Evolutionary conservation across 2,888 invertebrate species (phyloP).

Genomic region (Aradus depressus): DNA sequence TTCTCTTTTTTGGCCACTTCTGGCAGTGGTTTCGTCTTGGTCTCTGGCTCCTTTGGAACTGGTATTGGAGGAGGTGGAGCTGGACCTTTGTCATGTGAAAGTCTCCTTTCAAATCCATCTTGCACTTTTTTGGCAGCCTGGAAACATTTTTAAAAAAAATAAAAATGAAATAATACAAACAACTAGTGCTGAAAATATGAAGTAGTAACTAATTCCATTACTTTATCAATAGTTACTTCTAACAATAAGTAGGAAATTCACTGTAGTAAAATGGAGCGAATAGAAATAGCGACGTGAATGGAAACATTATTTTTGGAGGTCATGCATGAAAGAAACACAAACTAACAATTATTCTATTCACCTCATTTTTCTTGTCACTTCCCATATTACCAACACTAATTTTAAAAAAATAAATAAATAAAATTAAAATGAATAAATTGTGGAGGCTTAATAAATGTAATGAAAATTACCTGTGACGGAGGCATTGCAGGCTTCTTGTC

Average conservation of each 20-base stretch:
- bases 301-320: no score
- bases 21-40: background rate
- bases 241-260: no score
- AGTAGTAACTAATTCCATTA: background rate
- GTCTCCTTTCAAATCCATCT: slow-evolving; percentile 43
- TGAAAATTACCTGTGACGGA: slow-evolving; percentile 10
- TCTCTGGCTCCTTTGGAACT: slow-evolving; percentile 1
- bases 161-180: background rate
- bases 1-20: background rate
- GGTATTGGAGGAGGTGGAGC: slow-evolving; percentile 56
- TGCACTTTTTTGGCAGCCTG: background rate
- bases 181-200: background rate
- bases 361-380: no score
- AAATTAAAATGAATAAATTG: no score
- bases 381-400: no score
- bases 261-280: no score
- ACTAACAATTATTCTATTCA: no score
- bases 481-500: slow-evolving; percentile 22
- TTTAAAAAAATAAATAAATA: no score
- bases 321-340: no score
- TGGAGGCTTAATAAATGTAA: no score
- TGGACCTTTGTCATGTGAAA: slow-evolving; percentile 62
- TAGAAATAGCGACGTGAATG: no score
- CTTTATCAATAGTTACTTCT: background rate
- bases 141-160: slow-evolving; percentile 1